phyloP scores from a whole-genome alignment of 64 coral and sea anemone genomes.

The Stylophora pistillata region DNA sequence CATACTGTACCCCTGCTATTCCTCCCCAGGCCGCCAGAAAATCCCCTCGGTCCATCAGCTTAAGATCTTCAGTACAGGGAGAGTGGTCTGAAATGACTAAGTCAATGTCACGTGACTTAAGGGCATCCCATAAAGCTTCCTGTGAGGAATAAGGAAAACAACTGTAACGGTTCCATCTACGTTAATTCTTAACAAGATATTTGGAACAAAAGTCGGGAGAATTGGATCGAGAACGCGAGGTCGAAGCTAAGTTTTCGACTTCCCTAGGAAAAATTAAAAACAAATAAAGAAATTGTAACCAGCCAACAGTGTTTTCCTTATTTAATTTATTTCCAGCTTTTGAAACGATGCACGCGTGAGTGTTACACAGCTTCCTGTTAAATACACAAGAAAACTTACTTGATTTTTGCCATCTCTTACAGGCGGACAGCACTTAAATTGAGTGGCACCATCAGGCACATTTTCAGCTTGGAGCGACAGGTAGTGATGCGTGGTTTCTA shows the following conservation, averaged over 20 bases:
- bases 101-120: conserved; percentile 77
- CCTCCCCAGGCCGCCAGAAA: conserved; percentile 84
- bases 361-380: not conserved
- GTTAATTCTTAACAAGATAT: too few relatives aligned
- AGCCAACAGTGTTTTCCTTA: too few relatives aligned
- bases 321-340: too few relatives aligned
- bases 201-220: too few relatives aligned
- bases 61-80: conserved; percentile 75
- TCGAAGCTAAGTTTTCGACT: too few relatives aligned
- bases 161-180: not conserved
- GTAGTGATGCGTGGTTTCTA: conserved; percentile 87
- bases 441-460: conserved; percentile 81
- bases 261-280: not conserved
- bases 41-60: conserved; percentile 72
- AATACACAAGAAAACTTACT: conserved; percentile 5
- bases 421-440: conserved; percentile 83
- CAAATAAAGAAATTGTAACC: not conserved
- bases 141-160: not conserved
- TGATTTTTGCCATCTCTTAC: conserved; percentile 66
- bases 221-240: too few relatives aligned
- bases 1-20: conserved; percentile 75
- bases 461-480: conserved; percentile 61
- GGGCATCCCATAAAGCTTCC: conserved; percentile 72
- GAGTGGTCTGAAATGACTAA: conserved; percentile 85
- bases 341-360: not conserved